Conservation (phyloP, 2,797 vertebrate species). For the Perodicticus potto region DNA sequence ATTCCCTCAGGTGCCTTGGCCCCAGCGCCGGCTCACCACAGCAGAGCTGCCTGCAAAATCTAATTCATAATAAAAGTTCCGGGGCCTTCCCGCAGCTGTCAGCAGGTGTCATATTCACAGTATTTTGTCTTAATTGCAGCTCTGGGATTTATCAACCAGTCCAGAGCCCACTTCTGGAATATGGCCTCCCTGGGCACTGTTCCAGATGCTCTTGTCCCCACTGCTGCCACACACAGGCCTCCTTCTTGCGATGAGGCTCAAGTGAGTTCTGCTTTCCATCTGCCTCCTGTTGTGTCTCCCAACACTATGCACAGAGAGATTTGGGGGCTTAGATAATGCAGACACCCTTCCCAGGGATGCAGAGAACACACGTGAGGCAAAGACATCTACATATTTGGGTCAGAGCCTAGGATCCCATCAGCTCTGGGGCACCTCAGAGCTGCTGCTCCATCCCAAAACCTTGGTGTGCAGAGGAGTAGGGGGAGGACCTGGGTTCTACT, state of each 20-base stretch:
- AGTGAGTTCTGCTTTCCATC: background rate
- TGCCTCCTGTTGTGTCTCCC: background rate
- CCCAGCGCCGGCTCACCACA: background rate
- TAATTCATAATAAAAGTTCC: slow-evolving; percentile 63
- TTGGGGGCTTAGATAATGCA: background rate
- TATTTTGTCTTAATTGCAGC: slow-evolving; percentile 66
- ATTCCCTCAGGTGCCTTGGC: background rate
- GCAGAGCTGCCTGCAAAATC: slow-evolving; percentile 28
- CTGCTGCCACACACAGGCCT: background rate
- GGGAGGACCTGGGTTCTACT: background rate
- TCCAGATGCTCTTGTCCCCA: slow-evolving; percentile 25
- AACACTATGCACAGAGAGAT: background rate
- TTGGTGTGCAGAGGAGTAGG: background rate
- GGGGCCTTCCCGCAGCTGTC: slow-evolving; percentile 57
- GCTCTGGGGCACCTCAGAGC: background rate
- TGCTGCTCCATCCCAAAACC: background rate
- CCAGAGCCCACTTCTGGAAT: slow-evolving; percentile 70
- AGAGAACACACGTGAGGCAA: background rate
- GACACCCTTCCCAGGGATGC: background rate
- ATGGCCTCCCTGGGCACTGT: background rate
- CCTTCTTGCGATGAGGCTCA: too few species aligned
- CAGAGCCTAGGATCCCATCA: background rate
- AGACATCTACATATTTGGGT: background rate
- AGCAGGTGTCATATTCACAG: slow-evolving; percentile 72
- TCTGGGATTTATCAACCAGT: slow-evolving; percentile 67